phyloP scores from a whole-genome alignment of 2,888 invertebrate genomes.

The Sympetrum striolatum region DNA sequence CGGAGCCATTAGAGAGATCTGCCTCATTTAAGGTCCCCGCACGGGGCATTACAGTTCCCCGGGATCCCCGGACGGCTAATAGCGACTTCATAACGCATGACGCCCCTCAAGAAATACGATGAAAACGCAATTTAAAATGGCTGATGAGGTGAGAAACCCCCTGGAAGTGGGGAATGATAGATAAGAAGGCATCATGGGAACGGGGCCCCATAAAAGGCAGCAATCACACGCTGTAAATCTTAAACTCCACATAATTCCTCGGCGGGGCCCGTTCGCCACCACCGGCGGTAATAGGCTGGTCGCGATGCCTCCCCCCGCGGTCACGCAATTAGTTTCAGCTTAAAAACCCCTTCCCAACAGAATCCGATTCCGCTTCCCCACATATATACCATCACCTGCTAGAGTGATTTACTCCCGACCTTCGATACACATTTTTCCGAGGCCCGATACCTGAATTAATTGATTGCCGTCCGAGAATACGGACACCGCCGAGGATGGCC shows the following conservation, averaged over 20 bases:
- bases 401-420: constrained; percentile 20
- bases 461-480: not conserved
- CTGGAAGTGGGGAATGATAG: constrained; percentile 28
- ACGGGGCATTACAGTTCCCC: not conserved
- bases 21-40: not conserved
- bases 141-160: constrained; percentile 19
- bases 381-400: not conserved
- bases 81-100: not conserved
- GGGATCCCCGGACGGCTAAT: not conserved
- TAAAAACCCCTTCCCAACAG: constrained; percentile 11
- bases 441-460: constrained; percentile 22
- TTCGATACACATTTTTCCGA: constrained; percentile 1
- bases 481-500: not conserved
- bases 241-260: constrained; percentile 34
- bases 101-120: not conserved
- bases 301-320: constrained; percentile 25
- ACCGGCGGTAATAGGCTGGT: constrained; percentile 18
- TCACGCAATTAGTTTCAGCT: constrained; percentile 39
- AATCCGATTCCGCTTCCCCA: not conserved
- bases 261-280: not conserved
- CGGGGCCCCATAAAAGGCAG: constrained; percentile 33
- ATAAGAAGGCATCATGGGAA: constrained; percentile 9
- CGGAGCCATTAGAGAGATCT: not conserved
- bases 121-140: constrained; percentile 42
- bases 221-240: constrained; percentile 43